Percentiles rank a stretch among this genome's conserved stretches.
Evolutionary conservation across 1,140 invertebrate genomes (phyloP).

Genomic region (Musca domestica): DNA sequence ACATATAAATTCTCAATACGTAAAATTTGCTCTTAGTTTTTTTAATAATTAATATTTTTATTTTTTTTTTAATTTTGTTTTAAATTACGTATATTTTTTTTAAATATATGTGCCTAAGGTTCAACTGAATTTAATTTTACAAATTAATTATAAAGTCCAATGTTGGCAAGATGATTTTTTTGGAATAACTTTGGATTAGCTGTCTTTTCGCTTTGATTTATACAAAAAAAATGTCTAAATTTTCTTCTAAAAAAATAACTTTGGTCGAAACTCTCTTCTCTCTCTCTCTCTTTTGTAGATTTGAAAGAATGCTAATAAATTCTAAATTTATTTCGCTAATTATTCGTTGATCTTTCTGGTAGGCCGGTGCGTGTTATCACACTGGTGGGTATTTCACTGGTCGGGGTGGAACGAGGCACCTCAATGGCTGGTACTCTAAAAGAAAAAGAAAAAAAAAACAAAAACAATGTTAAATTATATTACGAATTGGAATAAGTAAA

Average conservation of each 20-base stretch:
- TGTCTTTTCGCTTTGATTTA: too few species aligned
- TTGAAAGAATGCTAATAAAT: background rate
- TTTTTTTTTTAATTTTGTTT: background rate
- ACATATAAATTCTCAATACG: background rate
- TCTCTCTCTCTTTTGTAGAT: conserved; percentile 26
- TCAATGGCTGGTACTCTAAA: conserved; percentile 48
- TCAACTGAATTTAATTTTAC: too few species aligned
- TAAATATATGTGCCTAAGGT: background rate
- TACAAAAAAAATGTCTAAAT: too few species aligned
- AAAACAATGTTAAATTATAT: too few species aligned
- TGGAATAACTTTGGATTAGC: too few species aligned
- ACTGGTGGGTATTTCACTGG: conserved; percentile 46
- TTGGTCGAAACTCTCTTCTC: background rate
- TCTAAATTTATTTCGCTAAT: conserved; percentile 26
- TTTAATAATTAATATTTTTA: too few species aligned
- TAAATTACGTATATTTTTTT: background rate
- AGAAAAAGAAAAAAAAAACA: background rate
- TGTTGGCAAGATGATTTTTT: too few species aligned
- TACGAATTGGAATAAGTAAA: too few species aligned
- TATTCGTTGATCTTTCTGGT: conserved; percentile 51
- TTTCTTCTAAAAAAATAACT: background rate
- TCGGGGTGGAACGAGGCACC: conserved; percentile 34
- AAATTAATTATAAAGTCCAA: too few species aligned
- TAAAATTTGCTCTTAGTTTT: too few species aligned
- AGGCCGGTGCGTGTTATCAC: conserved; percentile 52